Conservation (phyloP, 2,113 vertebrate genomes). For the Thryonomys swinderianus region DNA sequence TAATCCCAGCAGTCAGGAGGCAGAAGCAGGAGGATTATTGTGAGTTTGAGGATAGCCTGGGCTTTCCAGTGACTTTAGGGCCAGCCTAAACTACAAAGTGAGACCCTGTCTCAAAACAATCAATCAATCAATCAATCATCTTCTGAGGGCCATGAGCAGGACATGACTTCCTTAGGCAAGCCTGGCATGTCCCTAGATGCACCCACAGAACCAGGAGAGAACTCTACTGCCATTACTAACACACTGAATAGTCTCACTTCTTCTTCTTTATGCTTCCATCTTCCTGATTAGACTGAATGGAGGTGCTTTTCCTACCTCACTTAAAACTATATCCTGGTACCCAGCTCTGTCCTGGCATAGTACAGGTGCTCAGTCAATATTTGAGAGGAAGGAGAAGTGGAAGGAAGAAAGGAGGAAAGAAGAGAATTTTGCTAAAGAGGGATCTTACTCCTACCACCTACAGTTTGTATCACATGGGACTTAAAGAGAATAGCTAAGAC, state of each 20-base stretch:
- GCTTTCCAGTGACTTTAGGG: too few species aligned
- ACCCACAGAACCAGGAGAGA: background rate
- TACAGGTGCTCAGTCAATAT: background rate
- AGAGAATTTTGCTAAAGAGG: slow-evolving; percentile 1
- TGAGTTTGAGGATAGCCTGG: too few species aligned
- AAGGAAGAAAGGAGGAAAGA: background rate
- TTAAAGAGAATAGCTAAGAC: slow-evolving; percentile 53
- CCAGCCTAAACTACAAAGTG: too few species aligned
- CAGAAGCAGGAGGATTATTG: too few species aligned
- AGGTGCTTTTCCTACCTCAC: background rate
- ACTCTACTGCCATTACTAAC: background rate
- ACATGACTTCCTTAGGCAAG: background rate
- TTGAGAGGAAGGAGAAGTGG: background rate
- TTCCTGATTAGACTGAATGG: background rate
- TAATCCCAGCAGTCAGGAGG: too few species aligned
- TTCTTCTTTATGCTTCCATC: background rate
- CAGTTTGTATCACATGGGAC: slow-evolving; percentile 50
- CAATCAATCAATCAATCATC: too few species aligned
- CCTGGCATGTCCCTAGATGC: background rate
- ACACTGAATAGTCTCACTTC: background rate
- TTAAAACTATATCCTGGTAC: background rate
- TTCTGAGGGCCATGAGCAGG: background rate
- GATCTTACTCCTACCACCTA: slow-evolving; percentile 54
- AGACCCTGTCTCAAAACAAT: too few species aligned
- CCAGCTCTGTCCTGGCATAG: background rate